These are phyloP conservation scores for Adelognathus sp. DNA, from an alignment of 2,888 invertebrate genomes.

Conservation along the genomic window DNA sequence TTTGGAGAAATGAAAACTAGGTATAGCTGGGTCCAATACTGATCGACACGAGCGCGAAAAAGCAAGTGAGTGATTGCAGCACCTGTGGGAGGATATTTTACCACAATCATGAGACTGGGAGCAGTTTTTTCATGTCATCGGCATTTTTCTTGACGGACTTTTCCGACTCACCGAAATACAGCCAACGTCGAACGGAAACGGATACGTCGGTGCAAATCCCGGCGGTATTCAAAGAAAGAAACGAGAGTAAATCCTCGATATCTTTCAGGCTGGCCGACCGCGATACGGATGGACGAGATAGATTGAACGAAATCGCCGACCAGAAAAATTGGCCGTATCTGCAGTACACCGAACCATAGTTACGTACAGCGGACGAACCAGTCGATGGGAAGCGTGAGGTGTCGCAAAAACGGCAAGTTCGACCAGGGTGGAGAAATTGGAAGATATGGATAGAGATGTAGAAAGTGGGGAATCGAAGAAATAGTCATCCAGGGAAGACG, in stretches of 20 bases:
- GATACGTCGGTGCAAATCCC: not conserved
- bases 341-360: not conserved
- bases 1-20: no score
- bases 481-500: not conserved
- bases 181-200: not conserved
- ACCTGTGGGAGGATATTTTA: no score
- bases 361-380: not conserved
- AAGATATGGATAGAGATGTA: not conserved
- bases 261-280: not conserved
- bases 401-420: not conserved
- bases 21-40: no score
- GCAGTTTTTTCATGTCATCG: no score
- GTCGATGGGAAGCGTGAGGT: not conserved
- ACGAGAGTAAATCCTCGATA: constrained; percentile 5
- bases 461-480: not conserved
- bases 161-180: not conserved
- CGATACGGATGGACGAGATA: not conserved
- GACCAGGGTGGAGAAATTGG: not conserved
- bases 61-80: no score
- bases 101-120: no score
- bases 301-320: not conserved
- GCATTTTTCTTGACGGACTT: not conserved
- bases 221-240: not conserved
- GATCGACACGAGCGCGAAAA: no score
- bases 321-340: not conserved